Base-by-base conservation (phyloP, 2,797 vertebrate species). In the Botia almorhae region DNA sequence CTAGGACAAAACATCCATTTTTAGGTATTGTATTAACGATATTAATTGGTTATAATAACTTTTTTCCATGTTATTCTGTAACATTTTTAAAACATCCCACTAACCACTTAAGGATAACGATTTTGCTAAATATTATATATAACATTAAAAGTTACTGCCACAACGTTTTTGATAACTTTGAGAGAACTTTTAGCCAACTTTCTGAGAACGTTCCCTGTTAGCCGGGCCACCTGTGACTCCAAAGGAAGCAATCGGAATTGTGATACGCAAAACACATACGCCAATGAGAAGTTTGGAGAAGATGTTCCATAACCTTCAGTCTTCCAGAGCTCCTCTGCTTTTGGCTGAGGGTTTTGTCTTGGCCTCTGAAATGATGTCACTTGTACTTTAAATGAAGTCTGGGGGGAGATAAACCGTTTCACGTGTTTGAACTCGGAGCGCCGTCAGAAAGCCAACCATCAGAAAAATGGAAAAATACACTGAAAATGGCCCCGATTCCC, bases 291-390 rank as follows among this genome's bases (percentile, higher is more conserved):
- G 0, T 26, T 75, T 7, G 51, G 46, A 56, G 81, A 74, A n/a
- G 12, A 51, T 61, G 26, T 8, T 21, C 69, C 33, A 50, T 43
- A 61, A 56, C 33, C 11, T 7, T 56, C 19, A 61, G 82, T 75
- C 83, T 87, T 83, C 80, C 84, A 70, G 74, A 71, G 84, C 64
- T 85, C 81, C 83, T 90, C 88, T 14, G 39, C 76, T 64, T 69
- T 79, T 79, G 68, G 76, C 76, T 51, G n/a, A 71, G 51, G 46
- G 43, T 63, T 63, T 79, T 71, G 56, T 71, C 56, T 71, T 73
- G 64, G 68, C 56, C 58, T 26, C 10, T 53, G 46, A 48, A 79
- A 63, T 39, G 58, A 79, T 70, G 68, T 55, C 58, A 79, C 68
- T 79, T 63, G 68, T 79, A 56, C 48, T 71, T 79, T 79, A 79